Evolutionary conservation across 2,888 invertebrate genomes (phyloP).

Genomic region (Brenthis ino): DNA sequence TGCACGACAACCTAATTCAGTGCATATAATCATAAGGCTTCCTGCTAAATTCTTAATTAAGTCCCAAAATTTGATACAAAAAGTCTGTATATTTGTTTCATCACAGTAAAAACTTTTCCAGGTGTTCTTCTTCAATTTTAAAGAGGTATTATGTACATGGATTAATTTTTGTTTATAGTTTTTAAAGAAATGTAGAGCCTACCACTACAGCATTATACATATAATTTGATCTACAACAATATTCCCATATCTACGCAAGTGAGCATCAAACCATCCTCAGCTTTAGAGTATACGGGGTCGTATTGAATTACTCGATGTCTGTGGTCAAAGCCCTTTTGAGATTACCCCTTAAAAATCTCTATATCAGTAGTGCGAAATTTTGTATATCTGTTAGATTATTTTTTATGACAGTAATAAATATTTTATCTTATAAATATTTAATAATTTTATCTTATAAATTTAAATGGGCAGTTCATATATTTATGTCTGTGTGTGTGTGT

Average conservation of each 20-base stretch:
- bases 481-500: too few relatives aligned
- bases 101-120: background rate
- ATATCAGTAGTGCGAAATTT: background rate
- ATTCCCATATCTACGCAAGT: slow-evolving; percentile 3
- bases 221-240: slow-evolving; percentile 9
- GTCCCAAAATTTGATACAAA: background rate
- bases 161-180: too few relatives aligned
- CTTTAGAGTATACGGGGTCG: background rate
- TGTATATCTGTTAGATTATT: too few relatives aligned
- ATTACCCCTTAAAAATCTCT: background rate
- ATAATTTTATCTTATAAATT: too few relatives aligned
- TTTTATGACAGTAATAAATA: too few relatives aligned
- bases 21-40: slow-evolving; percentile 8
- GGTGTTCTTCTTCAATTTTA: background rate
- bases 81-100: background rate
- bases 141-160: too few relatives aligned
- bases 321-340: slow-evolving; percentile 1
- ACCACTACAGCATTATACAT: background rate
- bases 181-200: too few relatives aligned
- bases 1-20: slow-evolving; percentile 4
- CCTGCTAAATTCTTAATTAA: background rate
- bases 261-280: background rate
- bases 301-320: slow-evolving; percentile 11
- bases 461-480: too few relatives aligned
- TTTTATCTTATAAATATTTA: too few relatives aligned